These are phyloP conservation scores for Geococcyx californianus DNA, from an alignment of 2,113 vertebrate species.

Conservation along the genomic window DNA sequence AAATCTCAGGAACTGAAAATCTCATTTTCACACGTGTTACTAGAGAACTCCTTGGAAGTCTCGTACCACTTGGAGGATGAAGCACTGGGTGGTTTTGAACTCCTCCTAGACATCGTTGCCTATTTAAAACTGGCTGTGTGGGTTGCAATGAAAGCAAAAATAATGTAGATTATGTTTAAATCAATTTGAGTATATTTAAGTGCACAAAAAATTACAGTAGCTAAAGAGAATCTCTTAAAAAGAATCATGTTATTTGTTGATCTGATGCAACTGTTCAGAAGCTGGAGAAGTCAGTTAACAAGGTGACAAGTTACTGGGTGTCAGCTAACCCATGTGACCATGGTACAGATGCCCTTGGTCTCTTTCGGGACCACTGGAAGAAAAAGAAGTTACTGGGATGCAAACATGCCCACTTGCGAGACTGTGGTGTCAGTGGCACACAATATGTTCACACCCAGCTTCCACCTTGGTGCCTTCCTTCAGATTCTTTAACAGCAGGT, in stretches of 20 bases:
- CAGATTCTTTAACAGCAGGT: neutral
- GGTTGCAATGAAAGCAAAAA: neutral
- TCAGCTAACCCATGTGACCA: rapidly evolving
- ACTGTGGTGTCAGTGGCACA: rapidly evolving
- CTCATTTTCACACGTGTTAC: neutral
- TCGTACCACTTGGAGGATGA: neutral
- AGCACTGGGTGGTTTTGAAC: neutral
- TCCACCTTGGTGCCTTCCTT: neutral
- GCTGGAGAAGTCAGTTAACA: neutral
- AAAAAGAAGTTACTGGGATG: neutral
- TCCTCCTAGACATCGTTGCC: neutral
- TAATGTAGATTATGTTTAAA: neutral
- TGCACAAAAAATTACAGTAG: neutral
- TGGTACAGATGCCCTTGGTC: rapidly evolving
- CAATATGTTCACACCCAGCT: rapidly evolving
- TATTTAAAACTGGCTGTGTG: rapidly evolving
- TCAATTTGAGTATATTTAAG: neutral
- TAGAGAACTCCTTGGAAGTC: neutral
- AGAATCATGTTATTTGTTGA: rapidly evolving
- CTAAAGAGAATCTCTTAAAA: neutral
- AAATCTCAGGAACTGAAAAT: conserved; percentile 16
- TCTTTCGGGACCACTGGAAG: neutral
- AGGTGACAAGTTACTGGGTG: neutral
- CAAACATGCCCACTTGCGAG: rapidly evolving
- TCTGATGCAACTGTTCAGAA: neutral